A percentile compares a stretch with the other conserved stretches of the same genome.
Conservation (phyloP, 2,797 vertebrate genomes). For the Phoeniculus purpureus region DNA sequence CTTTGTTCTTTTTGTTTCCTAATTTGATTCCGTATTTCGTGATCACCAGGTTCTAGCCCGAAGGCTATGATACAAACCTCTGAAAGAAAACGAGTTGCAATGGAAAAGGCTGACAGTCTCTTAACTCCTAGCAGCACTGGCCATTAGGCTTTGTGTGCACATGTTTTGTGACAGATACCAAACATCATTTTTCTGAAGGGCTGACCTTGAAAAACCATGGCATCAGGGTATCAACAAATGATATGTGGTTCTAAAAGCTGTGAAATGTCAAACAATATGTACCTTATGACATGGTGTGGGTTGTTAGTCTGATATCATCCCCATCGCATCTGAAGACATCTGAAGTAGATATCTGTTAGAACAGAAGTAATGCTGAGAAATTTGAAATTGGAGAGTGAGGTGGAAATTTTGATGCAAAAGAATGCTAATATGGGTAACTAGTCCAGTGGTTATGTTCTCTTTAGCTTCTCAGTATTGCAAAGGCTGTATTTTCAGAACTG, state of each 20-base stretch:
- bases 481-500: not conserved
- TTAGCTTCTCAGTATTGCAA: not conserved
- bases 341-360: too few species aligned
- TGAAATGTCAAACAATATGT: not conserved
- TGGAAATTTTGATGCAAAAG: not conserved
- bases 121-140: not conserved
- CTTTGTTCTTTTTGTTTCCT: not conserved
- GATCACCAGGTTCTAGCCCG: not conserved
- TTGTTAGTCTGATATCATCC: not conserved
- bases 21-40: not conserved
- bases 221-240: not conserved
- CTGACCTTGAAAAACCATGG: slow-evolving; percentile 40
- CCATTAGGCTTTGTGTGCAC: not conserved
- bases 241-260: not conserved
- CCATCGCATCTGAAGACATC: not conserved
- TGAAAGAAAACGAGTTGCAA: not conserved
- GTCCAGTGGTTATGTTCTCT: not conserved
- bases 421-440: not conserved
- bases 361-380: not conserved
- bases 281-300: not conserved
- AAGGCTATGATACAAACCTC: not conserved
- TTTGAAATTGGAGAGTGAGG: not conserved
- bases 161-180: not conserved
- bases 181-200: not conserved
- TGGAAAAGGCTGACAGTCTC: not conserved